Percentiles rank a stretch among this genome's conserved stretches.
Conservation (phyloP, 2,888 invertebrate species). For the Drosophila buzzatii region DNA sequence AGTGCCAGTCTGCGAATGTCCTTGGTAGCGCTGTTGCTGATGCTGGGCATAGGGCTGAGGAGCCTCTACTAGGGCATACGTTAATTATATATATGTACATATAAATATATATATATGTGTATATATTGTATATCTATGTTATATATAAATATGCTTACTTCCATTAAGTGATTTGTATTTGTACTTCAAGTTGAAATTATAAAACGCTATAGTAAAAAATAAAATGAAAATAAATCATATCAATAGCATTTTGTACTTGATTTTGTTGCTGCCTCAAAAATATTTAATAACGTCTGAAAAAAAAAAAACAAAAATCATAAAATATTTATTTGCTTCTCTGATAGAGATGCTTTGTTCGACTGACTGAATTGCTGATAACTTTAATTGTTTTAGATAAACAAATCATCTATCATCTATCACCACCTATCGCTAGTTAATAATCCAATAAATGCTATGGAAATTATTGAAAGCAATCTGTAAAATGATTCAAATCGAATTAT, state of each 20-base stretch:
- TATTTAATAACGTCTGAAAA: neutral
- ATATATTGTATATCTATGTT: slow-evolving; percentile 32
- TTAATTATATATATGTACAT: slow-evolving; percentile 45
- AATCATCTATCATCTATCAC: neutral
- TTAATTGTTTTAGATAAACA: slow-evolving; percentile 5
- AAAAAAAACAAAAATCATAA: neutral
- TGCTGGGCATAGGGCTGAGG: slow-evolving; percentile 50
- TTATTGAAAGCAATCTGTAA: neutral
- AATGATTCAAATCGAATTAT: neutral
- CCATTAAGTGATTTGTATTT: slow-evolving; percentile 39
- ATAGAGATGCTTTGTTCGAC: slow-evolving; percentile 1
- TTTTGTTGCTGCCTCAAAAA: neutral
- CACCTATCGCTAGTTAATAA: neutral
- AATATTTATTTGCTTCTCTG: neutral
- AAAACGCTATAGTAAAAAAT: slow-evolving; percentile 4
- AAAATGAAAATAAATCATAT: neutral
- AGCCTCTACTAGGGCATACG: slow-evolving; percentile 36
- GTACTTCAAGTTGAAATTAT: slow-evolving; percentile 22
- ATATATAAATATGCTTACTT: slow-evolving; percentile 22
- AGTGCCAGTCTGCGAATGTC: slow-evolving; percentile 59
- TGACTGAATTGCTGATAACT: slow-evolving; percentile 6
- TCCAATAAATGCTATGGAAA: slow-evolving; percentile 6
- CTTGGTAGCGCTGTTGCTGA: slow-evolving; percentile 51
- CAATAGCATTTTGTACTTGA: neutral
- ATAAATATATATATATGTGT: slow-evolving; percentile 38